Conservation (phyloP, 2,888 invertebrate genomes). For the Lochmaea crataegi region DNA sequence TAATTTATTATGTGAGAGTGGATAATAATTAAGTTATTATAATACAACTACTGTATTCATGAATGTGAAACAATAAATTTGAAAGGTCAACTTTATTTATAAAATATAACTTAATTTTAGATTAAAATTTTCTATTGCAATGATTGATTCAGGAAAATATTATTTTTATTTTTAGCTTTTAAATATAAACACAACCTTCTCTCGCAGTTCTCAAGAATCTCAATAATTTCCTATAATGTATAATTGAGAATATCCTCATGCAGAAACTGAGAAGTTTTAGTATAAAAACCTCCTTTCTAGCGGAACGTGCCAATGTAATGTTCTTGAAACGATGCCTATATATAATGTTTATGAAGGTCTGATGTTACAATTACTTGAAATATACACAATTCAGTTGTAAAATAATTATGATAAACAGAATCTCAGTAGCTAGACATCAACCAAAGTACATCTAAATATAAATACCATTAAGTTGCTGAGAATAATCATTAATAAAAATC, state of each 20-base stretch:
- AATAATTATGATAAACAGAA: background rate
- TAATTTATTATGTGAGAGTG: background rate
- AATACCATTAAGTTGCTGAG: background rate
- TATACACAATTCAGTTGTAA: background rate
- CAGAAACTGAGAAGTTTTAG: too few species aligned
- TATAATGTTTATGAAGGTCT: slow-evolving; percentile 8
- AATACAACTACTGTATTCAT: background rate
- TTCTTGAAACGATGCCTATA: slow-evolving; percentile 41
- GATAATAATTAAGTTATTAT: slow-evolving; percentile 6
- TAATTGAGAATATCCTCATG: too few species aligned
- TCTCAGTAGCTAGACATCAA: background rate
- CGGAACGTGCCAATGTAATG: slow-evolving; percentile 38
- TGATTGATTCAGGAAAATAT: background rate
- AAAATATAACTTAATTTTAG: background rate
- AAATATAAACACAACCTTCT: too few species aligned
- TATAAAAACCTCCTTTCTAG: background rate
- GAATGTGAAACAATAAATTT: background rate
- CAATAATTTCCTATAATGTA: too few species aligned
- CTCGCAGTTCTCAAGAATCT: too few species aligned
- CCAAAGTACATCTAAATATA: background rate
- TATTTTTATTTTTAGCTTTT: background rate
- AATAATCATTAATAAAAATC: background rate
- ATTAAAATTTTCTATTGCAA: background rate
- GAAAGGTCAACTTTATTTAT: background rate
- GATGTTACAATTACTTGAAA: slow-evolving; percentile 1